Conservation (phyloP, 2,113 vertebrate species). For the Sorex araneus region DNA sequence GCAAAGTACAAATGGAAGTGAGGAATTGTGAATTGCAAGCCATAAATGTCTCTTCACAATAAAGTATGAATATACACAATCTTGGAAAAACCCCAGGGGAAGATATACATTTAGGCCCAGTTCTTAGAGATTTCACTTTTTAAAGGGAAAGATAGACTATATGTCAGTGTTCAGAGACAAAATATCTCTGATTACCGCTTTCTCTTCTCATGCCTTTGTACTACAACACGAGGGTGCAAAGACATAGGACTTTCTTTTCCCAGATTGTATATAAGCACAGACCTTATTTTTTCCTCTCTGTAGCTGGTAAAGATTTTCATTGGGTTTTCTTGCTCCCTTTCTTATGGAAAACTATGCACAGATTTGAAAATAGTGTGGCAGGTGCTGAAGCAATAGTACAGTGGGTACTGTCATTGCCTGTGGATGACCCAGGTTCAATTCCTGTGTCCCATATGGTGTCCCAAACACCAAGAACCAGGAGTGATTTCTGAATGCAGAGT, state of each 20-base stretch:
- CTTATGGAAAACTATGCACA: neutral
- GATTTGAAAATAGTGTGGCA: neutral
- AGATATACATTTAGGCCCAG: slow-evolving; percentile 22
- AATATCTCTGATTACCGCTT: neutral
- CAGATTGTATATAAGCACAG: fast-evolving
- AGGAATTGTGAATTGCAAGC: slow-evolving; percentile 23
- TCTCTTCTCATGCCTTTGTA: neutral
- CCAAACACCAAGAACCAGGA: too few species aligned
- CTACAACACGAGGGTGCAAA: neutral
- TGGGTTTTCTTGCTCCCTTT: neutral
- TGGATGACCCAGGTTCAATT: too few species aligned
- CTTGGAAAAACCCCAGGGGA: slow-evolving; percentile 65
- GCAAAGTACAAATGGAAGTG: slow-evolving; percentile 79
- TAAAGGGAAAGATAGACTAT: neutral
- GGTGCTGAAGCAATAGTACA: too few species aligned
- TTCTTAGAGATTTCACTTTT: neutral
- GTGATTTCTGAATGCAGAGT: too few species aligned
- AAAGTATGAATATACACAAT: slow-evolving; percentile 47
- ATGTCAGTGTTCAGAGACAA: neutral
- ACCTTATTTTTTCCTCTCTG: neutral
- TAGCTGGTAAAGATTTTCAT: neutral
- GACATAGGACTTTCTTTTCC: neutral
- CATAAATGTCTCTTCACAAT: slow-evolving; percentile 61
- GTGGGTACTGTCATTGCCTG: too few species aligned
- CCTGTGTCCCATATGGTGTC: too few species aligned